Evolutionary conservation across 2,113 vertebrate species (phyloP).

Genomic region (Scomber colias): DNA sequence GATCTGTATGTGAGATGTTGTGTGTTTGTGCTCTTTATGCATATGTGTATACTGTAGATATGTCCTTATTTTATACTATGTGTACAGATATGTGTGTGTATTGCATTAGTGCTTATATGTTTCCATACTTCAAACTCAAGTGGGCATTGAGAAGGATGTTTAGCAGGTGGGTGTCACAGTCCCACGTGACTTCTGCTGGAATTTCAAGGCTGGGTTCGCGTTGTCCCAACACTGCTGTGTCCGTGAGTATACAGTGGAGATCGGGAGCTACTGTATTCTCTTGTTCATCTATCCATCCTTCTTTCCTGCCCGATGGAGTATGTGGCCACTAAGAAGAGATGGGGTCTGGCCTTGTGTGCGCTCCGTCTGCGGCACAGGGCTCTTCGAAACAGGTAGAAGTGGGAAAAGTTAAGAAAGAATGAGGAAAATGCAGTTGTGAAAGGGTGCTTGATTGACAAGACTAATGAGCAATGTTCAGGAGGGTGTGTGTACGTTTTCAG

Average conservation of each 20-base stretch:
- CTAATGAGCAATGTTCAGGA: background rate
- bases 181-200: constrained; percentile 69
- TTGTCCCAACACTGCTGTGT: constrained; percentile 18
- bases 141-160: constrained; percentile 33
- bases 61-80: background rate
- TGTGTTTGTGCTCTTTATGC: background rate
- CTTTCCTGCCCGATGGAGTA: constrained; percentile 66
- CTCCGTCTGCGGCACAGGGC: constrained; percentile 83
- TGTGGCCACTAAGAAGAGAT: constrained; percentile 62
- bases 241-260: constrained; percentile 10
- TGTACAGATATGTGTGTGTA: constrained; percentile 14
- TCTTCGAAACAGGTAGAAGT: constrained; percentile 75
- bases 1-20: constrained; percentile 25
- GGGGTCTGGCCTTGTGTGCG: constrained; percentile 77
- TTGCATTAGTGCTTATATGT: constrained; percentile 3
- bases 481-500: background rate
- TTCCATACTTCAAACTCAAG: background rate
- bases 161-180: constrained; percentile 73
- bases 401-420: background rate
- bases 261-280: background rate
- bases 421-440: background rate
- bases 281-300: background rate
- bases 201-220: constrained; percentile 68
- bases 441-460: constrained; percentile 22
- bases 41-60: background rate